Evolutionary conservation across 23 tunicate species (phyloP).

Genomic region (Phallusia fumigata): DNA sequence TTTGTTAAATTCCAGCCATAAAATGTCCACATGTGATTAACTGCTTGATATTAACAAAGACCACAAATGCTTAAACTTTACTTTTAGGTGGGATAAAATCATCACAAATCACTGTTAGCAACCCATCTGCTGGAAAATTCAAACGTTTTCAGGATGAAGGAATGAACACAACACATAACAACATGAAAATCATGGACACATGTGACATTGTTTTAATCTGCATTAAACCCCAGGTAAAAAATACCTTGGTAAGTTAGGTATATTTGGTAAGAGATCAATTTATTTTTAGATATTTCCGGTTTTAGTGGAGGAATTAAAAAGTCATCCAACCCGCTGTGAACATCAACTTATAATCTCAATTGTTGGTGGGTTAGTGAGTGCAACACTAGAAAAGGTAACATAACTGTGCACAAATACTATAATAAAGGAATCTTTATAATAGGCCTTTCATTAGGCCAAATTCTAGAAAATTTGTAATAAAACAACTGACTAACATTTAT

Average conservation of each 20-base stretch:
- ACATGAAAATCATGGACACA: constrained; percentile 49
- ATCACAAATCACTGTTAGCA: constrained; percentile 66
- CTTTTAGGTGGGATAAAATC: constrained; percentile 54
- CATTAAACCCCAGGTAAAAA: constrained; percentile 84
- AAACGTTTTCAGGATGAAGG: constrained; percentile 42
- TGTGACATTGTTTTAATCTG: constrained; percentile 68
- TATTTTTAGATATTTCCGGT: constrained; percentile 57
- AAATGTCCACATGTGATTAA: too few species aligned
- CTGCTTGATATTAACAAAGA: neutral
- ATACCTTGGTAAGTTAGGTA: neutral
- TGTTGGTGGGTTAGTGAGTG: constrained; percentile 56
- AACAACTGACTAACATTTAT: too few species aligned
- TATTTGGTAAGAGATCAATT: neutral
- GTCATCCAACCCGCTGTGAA: neutral
- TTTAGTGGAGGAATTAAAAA: constrained; percentile 53
- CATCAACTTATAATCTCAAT: constrained; percentile 69
- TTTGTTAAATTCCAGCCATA: too few species aligned
- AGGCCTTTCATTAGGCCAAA: too few species aligned
- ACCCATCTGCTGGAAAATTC: constrained; percentile 69
- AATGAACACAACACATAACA: constrained; percentile 64
- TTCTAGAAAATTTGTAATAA: too few species aligned
- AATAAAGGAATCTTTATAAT: too few species aligned
- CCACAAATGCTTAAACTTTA: neutral
- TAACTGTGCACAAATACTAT: neutral
- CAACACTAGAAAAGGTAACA: constrained; percentile 52